phyloP scores from a whole-genome alignment of 64 coral and sea anemone genomes.

The Montipora foliosa region DNA sequence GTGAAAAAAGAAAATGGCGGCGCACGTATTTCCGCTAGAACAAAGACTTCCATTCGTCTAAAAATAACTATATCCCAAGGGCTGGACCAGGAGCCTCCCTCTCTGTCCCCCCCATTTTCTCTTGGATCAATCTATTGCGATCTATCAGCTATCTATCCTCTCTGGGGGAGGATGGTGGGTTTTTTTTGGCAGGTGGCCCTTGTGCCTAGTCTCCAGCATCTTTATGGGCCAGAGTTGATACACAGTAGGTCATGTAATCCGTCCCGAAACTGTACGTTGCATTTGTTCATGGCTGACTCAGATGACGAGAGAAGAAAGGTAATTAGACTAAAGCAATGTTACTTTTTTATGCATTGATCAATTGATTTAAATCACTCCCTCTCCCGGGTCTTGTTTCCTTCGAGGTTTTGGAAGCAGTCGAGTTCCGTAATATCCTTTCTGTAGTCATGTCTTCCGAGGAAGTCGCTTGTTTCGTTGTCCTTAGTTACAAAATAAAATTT shows the following conservation, averaged over 20 bases:
- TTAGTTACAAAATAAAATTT: slow-evolving; percentile 40
- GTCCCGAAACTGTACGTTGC: not conserved
- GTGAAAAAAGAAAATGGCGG: too few relatives aligned
- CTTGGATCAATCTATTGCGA: too few relatives aligned
- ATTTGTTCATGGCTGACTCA: slow-evolving; percentile 92
- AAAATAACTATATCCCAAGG: too few relatives aligned
- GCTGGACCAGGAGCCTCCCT: too few relatives aligned
- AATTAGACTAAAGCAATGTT: slow-evolving; percentile 31
- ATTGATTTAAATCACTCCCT: not conserved
- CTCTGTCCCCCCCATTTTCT: too few relatives aligned
- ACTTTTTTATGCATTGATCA: not conserved
- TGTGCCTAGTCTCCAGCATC: too few relatives aligned
- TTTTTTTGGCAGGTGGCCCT: too few relatives aligned
- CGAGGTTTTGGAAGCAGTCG: not conserved
- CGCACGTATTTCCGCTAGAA: too few relatives aligned
- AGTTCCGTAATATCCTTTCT: not conserved
- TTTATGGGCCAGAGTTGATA: not conserved
- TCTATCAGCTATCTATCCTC: too few relatives aligned
- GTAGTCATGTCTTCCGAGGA: not conserved
- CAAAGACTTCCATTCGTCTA: too few relatives aligned
- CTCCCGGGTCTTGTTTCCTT: not conserved
- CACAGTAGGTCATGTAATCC: slow-evolving; percentile 12
- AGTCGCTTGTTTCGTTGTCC: slow-evolving; percentile 42
- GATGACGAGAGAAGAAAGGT: slow-evolving; percentile 95
- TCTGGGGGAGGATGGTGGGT: too few relatives aligned